These are phyloP conservation scores for Rhagologus leucostigma DNA, from an alignment of 2,113 vertebrate species.

Conservation along the genomic window DNA sequence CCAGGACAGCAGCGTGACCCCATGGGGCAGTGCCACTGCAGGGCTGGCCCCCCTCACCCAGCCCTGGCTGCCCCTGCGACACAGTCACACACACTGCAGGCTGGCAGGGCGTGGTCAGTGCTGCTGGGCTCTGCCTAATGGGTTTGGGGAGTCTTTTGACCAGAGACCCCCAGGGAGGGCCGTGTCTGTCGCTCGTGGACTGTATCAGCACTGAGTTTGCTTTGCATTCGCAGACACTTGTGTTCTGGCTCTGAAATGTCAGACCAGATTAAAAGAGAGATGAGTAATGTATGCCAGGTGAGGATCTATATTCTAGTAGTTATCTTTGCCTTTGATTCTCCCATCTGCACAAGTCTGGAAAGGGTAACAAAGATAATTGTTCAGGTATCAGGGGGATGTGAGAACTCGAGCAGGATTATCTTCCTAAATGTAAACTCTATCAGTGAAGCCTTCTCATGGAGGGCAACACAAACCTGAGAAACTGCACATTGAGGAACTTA, in stretches of 20 bases:
- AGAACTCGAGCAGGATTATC: neutral
- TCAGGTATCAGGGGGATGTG: neutral
- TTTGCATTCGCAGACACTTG: rapidly evolving
- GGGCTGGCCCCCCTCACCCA: neutral
- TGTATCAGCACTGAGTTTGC: neutral
- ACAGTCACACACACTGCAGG: rapidly evolving
- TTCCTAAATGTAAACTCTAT: neutral
- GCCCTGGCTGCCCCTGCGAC: rapidly evolving
- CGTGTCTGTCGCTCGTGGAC: rapidly evolving
- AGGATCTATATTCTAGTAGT: neutral
- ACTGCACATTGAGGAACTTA: neutral
- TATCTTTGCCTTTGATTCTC: neutral
- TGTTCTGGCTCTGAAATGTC: neutral
- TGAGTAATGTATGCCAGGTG: neutral
- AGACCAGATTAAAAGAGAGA: neutral
- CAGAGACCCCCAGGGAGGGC: neutral
- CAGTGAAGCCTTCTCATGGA: neutral
- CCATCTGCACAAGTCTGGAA: neutral
- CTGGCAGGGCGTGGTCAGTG: neutral
- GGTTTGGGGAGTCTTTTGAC: neutral
- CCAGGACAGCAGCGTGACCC: neutral
- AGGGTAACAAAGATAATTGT: neutral
- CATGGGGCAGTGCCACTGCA: neutral
- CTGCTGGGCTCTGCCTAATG: neutral
- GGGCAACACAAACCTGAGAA: neutral